Evolutionary conservation across 2,797 vertebrate species (phyloP), one percentile per base, ranked within the genome.

Genomic region (Clarias pachynema): DNA sequence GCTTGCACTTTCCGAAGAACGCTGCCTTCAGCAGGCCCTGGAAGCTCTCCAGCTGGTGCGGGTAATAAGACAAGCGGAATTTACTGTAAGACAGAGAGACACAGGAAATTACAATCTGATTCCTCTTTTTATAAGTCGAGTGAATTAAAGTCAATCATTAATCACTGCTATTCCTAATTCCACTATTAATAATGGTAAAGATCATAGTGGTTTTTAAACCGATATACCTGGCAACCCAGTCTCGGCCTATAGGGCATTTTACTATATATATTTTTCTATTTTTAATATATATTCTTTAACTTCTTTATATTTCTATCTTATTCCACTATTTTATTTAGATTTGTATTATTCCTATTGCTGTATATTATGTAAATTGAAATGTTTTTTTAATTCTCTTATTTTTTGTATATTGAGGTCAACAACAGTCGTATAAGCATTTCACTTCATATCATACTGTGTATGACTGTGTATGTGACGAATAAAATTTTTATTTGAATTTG

Each of bases 1-100:
- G 98, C 91, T 98, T 94, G 91, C 97, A 93, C 89, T 95, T 96
- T 74, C 96, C 95, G 0, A 87, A 89, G 70, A 99, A 98, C 26
- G 98, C 97, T 0, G 91, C 95, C 29, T 81, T 94, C 84, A 99
- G 94, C 78, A 99, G 89, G 44, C 92, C 91, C 0, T 92, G 96
- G 93, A 99, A 99, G 91, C 93, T 95, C 7, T 96, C 95, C 94
- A 99, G 91, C 4, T 92, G 89, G 89, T 99, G 98, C 0, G 98
- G 98, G 91, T 99, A 99, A 94, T 99, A 99, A 0, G 98, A 99
- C 81, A 99, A 96, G 22, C 98, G 97, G 91, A 99, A 99, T 89
- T 98, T 98, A 92, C 98, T 99, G 92, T 0, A 91, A 89, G 68
- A 91, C 78, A 88, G 7, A 88, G 37, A 49, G 44, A 49, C 68